phyloP scores from a whole-genome alignment of 2,797 vertebrate species.

The Anguilla pacifica region DNA sequence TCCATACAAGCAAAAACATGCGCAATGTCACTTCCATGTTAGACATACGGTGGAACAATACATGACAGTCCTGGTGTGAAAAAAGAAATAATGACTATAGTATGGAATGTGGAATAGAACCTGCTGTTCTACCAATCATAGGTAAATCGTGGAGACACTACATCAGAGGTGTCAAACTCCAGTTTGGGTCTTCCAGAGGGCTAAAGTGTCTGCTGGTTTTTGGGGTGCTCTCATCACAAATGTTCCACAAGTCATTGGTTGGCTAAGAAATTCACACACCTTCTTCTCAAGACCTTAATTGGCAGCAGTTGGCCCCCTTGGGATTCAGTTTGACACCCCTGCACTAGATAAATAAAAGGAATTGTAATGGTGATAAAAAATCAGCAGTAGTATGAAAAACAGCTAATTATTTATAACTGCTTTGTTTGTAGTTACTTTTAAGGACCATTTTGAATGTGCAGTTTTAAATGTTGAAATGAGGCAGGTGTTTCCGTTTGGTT shows the following conservation, averaged over 20 bases:
- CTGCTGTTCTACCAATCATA: neutral
- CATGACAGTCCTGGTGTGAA: neutral
- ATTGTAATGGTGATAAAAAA: neutral
- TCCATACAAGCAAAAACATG: neutral
- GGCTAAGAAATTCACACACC: too few relatives aligned
- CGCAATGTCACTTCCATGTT: neutral
- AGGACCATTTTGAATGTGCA: neutral
- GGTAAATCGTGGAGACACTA: neutral
- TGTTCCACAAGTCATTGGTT: too few relatives aligned
- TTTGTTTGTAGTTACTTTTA: neutral
- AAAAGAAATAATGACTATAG: neutral
- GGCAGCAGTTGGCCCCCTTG: too few relatives aligned
- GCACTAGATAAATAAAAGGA: neutral
- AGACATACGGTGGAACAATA: neutral
- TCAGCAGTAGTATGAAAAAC: neutral
- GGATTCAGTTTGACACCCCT: too few relatives aligned
- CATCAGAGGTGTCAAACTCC: neutral
- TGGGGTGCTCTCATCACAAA: too few relatives aligned
- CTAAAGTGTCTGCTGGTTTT: too few relatives aligned
- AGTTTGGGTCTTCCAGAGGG: too few relatives aligned
- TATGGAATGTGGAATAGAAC: neutral
- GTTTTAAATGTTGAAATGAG: neutral
- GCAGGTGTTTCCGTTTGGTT: neutral
- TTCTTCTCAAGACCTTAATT: too few relatives aligned
- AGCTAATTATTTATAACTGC: neutral